Conservation (phyloP, 92 coral and sea anemone species). For the Porites rus region DNA sequence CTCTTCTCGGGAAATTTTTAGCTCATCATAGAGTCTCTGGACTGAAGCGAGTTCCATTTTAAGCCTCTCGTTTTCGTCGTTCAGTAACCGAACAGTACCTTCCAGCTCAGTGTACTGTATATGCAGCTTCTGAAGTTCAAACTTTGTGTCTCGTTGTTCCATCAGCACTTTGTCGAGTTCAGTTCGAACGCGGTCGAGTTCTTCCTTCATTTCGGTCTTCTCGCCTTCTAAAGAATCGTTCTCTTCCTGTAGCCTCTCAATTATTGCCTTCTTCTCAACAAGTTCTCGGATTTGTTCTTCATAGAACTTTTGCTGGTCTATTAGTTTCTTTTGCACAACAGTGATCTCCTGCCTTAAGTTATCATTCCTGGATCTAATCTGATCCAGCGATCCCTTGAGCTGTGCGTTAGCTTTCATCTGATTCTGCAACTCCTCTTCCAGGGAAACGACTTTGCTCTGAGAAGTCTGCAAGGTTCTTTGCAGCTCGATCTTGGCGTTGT, state of each 20-base stretch:
- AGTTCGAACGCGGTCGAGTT: constrained; percentile 79
- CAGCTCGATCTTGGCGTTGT: constrained; percentile 88
- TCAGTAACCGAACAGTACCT: constrained; percentile 77
- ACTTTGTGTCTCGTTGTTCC: constrained; percentile 90
- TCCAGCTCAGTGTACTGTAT: constrained; percentile 87
- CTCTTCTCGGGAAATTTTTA: constrained; percentile 82
- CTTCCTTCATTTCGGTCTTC: constrained; percentile 82
- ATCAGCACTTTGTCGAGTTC: constrained; percentile 76
- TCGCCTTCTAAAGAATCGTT: constrained; percentile 84
- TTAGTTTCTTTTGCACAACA: constrained; percentile 88
- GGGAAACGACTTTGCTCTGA: constrained; percentile 76
- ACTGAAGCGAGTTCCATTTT: constrained; percentile 80
- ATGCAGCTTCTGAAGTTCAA: constrained; percentile 91
- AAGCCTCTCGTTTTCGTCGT: constrained; percentile 93
- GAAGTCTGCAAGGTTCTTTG: constrained; percentile 82
- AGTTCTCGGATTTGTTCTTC: constrained; percentile 91
- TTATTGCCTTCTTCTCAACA: constrained; percentile 86
- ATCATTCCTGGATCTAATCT: constrained; percentile 88
- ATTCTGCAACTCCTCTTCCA: constrained; percentile 94
- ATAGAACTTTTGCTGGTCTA: constrained; percentile 90
- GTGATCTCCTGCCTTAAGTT: constrained; percentile 87
- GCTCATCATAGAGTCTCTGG: constrained; percentile 67
- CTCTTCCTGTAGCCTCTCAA: constrained; percentile 89
- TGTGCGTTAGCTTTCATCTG: constrained; percentile 95
- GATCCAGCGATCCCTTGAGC: constrained; percentile 91